A percentile compares a stretch with the other conserved stretches of the same genome.
Evolutionary conservation across 2,113 vertebrate genomes (phyloP).

Genomic region (Litocranius walleri): DNA sequence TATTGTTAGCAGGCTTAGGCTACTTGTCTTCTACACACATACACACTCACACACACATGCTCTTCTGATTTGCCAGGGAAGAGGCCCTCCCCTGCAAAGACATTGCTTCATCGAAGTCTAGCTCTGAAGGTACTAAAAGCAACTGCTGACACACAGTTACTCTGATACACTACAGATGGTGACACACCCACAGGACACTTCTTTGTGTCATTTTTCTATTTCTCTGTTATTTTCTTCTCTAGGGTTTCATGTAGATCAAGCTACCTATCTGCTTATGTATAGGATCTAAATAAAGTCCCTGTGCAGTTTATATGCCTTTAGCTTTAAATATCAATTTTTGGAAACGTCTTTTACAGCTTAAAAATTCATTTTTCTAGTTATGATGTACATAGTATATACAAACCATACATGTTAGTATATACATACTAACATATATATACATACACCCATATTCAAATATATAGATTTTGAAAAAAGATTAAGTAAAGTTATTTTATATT

Average conservation of each 20-base stretch:
- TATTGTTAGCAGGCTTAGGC: not conserved
- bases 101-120: not conserved
- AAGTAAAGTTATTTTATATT: slow-evolving; percentile 6
- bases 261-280: not conserved
- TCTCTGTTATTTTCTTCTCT: not conserved
- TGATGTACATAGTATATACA: not conserved
- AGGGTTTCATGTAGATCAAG: not conserved
- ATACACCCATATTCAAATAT: not conserved
- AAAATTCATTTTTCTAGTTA: not conserved
- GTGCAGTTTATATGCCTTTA: not conserved
- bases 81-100: not conserved
- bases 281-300: not conserved
- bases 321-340: not conserved
- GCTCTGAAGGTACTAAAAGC: not conserved
- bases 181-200: not conserved
- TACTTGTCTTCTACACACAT: not conserved
- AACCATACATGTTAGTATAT: not conserved
- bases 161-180: not conserved
- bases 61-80: not conserved
- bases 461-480: not conserved
- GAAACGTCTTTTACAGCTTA: not conserved
- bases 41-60: no score
- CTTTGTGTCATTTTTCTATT: not conserved
- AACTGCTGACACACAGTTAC: not conserved
- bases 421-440: not conserved